Evolutionary conservation across 2,888 invertebrate species (phyloP).

Genomic region (Lithophane socia): DNA sequence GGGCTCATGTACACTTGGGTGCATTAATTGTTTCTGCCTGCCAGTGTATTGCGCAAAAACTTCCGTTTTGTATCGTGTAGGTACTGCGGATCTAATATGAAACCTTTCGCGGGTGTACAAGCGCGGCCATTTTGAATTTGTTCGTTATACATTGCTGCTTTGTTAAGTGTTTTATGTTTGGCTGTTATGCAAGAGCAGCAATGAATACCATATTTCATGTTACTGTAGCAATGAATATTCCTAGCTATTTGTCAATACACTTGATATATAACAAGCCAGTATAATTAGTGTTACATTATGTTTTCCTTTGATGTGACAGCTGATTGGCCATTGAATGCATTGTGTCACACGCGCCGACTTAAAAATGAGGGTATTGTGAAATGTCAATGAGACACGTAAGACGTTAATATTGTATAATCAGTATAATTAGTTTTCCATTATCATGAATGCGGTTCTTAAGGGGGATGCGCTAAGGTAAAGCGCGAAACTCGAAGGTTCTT

Average conservation of each 20-base stretch:
- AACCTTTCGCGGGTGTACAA: not conserved
- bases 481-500: too few species aligned
- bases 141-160: not conserved
- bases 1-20: conserved; percentile 68
- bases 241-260: conserved; percentile 44
- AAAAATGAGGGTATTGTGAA: conserved; percentile 30
- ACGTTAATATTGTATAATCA: conserved; percentile 19
- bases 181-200: not conserved
- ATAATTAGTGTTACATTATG: conserved; percentile 55
- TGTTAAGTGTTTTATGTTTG: not conserved
- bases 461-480: too few species aligned
- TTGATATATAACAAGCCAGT: conserved; percentile 48
- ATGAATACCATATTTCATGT: not conserved
- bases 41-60: conserved; percentile 78
- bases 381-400: conserved; percentile 29
- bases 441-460: not conserved
- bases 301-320: conserved; percentile 55
- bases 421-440: conserved; percentile 31
- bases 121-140: not conserved
- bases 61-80: conserved; percentile 76
- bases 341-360: conserved; percentile 41
- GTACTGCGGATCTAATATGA: conserved; percentile 49
- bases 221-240: not conserved
- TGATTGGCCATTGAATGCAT: conserved; percentile 54
- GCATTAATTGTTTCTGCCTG: conserved; percentile 79